Evolutionary conservation across 2,797 vertebrate species (phyloP).

Genomic region (Danionella dracula): DNA sequence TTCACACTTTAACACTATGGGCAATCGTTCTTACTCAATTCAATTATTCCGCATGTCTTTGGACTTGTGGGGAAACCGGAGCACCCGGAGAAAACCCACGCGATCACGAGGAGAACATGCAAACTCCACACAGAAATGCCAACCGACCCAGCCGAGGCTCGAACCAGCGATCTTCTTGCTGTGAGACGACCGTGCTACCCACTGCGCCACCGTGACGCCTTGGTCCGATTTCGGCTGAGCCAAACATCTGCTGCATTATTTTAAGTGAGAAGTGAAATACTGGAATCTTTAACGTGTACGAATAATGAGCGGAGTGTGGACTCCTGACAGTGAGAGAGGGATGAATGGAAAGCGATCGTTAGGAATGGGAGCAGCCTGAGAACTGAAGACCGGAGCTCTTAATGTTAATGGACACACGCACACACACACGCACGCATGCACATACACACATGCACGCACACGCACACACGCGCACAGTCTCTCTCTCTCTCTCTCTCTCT

Average conservation of each 20-base stretch:
- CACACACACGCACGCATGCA: constrained; percentile 1
- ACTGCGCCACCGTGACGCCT: too few relatives aligned
- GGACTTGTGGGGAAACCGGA: too few relatives aligned
- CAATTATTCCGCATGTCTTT: too few relatives aligned
- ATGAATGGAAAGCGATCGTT: constrained; percentile 81
- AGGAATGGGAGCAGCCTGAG: constrained; percentile 81
- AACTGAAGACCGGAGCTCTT: constrained; percentile 76
- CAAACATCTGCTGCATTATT: constrained; percentile 81
- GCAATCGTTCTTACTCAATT: too few relatives aligned
- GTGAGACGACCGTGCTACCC: too few relatives aligned
- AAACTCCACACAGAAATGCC: too few relatives aligned
- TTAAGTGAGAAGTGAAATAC: constrained; percentile 83
- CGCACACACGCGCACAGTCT: not conserved
- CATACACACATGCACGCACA: not conserved
- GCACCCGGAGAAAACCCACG: too few relatives aligned
- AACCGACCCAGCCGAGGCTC: too few relatives aligned
- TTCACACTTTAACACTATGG: too few relatives aligned
- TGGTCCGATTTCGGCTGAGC: constrained; percentile 78
- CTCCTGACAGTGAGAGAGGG: constrained; percentile 80
- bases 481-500: too few relatives aligned
- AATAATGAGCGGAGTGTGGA: constrained; percentile 81
- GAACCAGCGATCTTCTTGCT: too few relatives aligned
- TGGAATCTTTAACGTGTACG: constrained; percentile 64
- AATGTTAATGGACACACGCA: constrained; percentile 70
- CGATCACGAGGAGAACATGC: too few relatives aligned